Percentiles rank a stretch among this genome's conserved stretches.
These are phyloP conservation scores for Saimiri boliviensis DNA, from an alignment of 2,113 vertebrate species.

Conservation along the genomic window DNA sequence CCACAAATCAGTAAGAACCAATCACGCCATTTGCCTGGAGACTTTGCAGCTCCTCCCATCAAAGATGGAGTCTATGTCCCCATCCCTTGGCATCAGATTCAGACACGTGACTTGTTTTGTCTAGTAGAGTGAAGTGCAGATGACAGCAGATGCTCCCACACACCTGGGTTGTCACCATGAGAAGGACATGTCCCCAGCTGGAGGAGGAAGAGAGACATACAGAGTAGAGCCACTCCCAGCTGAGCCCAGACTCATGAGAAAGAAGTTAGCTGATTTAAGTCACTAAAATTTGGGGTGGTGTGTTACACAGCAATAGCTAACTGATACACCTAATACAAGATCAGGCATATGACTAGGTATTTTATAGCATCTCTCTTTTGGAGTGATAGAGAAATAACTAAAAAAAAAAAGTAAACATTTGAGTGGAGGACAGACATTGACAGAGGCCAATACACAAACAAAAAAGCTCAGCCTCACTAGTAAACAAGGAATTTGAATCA, in stretches of 20 bases:
- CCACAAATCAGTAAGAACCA: background rate
- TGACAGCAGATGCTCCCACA: background rate
- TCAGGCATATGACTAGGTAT: background rate
- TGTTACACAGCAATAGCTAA: background rate
- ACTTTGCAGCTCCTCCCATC: background rate
- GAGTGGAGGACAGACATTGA: background rate
- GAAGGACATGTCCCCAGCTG: background rate
- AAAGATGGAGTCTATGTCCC: background rate
- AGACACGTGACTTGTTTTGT: background rate
- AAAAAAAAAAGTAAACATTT: background rate
- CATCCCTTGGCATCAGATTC: background rate
- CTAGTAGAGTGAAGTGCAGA: too few species aligned
- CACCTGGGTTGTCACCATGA: background rate
- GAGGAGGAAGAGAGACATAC: background rate
- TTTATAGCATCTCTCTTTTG: background rate
- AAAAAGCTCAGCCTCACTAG: background rate
- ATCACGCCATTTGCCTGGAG: background rate
- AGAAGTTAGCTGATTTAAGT: background rate
- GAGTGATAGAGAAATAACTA: background rate
- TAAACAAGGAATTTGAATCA: background rate
- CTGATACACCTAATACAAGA: background rate
- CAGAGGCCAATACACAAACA: background rate
- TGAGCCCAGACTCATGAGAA: background rate
- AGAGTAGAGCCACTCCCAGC: background rate
- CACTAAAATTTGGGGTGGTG: background rate